Percentiles rank a stretch among this genome's conserved stretches.
phyloP scores from a whole-genome alignment of 2,888 invertebrate species.

The Pseudococcus viburni region DNA sequence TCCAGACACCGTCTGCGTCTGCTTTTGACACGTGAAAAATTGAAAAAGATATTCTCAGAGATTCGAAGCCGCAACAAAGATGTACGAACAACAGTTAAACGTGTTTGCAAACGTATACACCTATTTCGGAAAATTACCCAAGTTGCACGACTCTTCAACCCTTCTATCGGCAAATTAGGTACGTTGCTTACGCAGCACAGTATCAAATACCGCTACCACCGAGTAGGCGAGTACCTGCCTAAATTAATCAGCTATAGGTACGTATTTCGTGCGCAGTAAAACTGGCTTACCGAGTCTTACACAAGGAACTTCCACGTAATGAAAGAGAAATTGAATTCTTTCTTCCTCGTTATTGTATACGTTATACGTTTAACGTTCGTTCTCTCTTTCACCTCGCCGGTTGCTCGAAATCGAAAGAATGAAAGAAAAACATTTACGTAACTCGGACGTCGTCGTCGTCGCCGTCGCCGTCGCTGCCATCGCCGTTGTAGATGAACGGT shows the following conservation, averaged over 20 bases:
- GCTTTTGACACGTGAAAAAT: too few relatives aligned
- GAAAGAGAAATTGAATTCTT: constrained; percentile 57
- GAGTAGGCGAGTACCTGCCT: not conserved
- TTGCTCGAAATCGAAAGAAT: constrained; percentile 10
- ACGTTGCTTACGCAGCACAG: too few relatives aligned
- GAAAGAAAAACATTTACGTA: constrained; percentile 36
- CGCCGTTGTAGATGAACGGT: not conserved
- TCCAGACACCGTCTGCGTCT: too few relatives aligned
- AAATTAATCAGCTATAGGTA: not conserved
- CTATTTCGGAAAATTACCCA: too few relatives aligned
- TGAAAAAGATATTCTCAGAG: too few relatives aligned
- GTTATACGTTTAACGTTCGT: not conserved
- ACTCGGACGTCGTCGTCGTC: constrained; percentile 15
- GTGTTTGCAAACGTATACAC: too few relatives aligned
- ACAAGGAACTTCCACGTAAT: constrained; percentile 43
- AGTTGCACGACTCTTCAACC: too few relatives aligned
- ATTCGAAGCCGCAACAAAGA: too few relatives aligned
- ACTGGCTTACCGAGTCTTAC: constrained; percentile 42
- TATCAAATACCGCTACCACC: not conserved
- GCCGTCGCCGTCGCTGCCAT: not conserved
- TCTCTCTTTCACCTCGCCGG: constrained; percentile 10
- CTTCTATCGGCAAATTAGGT: too few relatives aligned
- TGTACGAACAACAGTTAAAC: too few relatives aligned
- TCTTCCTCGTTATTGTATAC: constrained; percentile 52
- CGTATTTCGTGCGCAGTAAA: not conserved